A percentile compares a stretch with the other conserved stretches of the same genome.
phyloP scores from a whole-genome alignment of 2,888 invertebrate genomes.

The Hylaea fasciaria region DNA sequence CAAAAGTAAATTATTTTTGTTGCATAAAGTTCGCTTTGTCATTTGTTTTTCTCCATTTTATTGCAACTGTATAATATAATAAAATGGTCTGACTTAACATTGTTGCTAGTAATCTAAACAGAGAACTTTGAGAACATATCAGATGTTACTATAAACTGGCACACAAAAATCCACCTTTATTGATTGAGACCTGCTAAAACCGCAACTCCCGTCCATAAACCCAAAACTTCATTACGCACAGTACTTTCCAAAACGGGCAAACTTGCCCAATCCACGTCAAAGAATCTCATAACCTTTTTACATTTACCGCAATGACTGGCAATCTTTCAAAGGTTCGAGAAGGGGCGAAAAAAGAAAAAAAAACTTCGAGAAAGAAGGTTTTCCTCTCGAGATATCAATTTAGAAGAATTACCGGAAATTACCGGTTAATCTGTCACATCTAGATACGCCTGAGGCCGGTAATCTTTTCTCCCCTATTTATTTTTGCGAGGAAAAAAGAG shows the following conservation, averaged over 20 bases:
- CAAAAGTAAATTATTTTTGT: slow-evolving; percentile 1
- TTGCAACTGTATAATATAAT: not conserved
- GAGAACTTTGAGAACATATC: too few relatives aligned
- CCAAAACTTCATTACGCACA: slow-evolving; percentile 23
- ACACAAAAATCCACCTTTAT: not conserved
- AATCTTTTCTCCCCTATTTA: slow-evolving; percentile 71
- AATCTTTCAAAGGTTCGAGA: slow-evolving; percentile 65
- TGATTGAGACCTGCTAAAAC: slow-evolving; percentile 13
- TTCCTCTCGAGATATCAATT: slow-evolving; percentile 82
- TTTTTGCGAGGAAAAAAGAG: slow-evolving; percentile 59
- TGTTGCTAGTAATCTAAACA: too few relatives aligned
- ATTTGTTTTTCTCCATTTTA: not conserved
- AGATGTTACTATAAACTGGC: too few relatives aligned
- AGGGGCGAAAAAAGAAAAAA: slow-evolving; percentile 51
- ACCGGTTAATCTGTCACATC: slow-evolving; percentile 83
- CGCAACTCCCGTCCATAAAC: slow-evolving; percentile 22
- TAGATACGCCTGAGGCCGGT: slow-evolving; percentile 70
- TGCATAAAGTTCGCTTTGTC: too few relatives aligned
- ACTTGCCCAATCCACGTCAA: slow-evolving; percentile 61
- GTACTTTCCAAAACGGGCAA: slow-evolving; percentile 27
- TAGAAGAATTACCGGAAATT: slow-evolving; percentile 67
- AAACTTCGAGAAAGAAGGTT: slow-evolving; percentile 54
- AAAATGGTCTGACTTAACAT: too few relatives aligned
- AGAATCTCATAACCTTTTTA: slow-evolving; percentile 49
- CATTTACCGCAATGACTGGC: slow-evolving; percentile 65